Conservation (phyloP, 2,797 vertebrate species). For the Orestias chungarensis region DNA sequence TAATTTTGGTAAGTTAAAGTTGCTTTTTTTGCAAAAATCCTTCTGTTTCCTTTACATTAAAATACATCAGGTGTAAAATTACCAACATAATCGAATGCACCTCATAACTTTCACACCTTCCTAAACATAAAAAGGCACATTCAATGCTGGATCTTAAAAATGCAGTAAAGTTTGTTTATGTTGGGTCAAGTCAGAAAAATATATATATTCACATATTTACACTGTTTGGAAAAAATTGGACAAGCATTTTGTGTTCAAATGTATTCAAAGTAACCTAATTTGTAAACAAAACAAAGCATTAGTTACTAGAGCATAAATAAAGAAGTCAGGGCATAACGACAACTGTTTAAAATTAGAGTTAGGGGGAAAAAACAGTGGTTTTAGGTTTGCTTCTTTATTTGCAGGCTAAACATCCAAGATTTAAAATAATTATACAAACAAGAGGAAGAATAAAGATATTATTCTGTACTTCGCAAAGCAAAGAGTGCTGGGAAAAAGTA, state of each 20-base stretch:
- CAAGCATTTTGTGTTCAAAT: background rate
- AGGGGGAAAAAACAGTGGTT: background rate
- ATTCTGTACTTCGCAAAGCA: background rate
- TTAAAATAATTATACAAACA: background rate
- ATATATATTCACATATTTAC: background rate
- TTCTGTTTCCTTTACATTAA: background rate
- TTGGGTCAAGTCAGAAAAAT: background rate
- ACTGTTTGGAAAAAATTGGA: background rate
- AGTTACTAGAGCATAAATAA: background rate
- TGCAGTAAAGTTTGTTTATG: background rate
- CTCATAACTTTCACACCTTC: background rate
- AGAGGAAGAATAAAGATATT: slow-evolving; percentile 8
- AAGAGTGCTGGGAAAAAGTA: background rate
- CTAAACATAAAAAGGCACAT: too few relatives aligned
- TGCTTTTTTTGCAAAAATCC: background rate
- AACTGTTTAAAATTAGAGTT: background rate
- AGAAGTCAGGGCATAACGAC: background rate
- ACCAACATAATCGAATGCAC: background rate
- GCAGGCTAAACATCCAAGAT: background rate
- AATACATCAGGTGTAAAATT: background rate
- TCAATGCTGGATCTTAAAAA: too few relatives aligned
- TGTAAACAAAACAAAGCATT: slow-evolving; percentile 2
- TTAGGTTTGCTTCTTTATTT: background rate
- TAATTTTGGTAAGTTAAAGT: background rate
- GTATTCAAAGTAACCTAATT: background rate